Evolutionary conservation across 2,797 vertebrate species (phyloP).

Genomic region (Orientallactaga sibirica): DNA sequence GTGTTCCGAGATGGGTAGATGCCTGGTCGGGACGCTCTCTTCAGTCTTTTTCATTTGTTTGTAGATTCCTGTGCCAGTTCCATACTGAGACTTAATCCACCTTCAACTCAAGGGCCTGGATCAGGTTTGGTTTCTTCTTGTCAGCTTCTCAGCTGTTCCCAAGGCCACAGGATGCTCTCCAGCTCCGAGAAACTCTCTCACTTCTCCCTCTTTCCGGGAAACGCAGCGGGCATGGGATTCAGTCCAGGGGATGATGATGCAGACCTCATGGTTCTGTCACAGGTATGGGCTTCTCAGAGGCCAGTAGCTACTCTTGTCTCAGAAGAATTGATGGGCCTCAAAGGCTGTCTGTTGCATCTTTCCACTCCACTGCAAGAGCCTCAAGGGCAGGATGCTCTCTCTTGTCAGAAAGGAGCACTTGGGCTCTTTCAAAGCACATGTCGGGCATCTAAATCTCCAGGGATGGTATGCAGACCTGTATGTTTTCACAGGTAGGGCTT

Average conservation of each 20-base stretch:
- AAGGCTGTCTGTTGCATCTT: neutral
- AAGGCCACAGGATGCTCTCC: neutral
- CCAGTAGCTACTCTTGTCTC: accelerated
- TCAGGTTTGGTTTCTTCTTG: neutral
- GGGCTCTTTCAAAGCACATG: too few relatives aligned
- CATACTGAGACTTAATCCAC: neutral
- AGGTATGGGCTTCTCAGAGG: neutral
- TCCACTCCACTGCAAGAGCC: too few relatives aligned
- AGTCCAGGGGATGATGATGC: neutral
- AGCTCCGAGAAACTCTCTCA: too few relatives aligned
- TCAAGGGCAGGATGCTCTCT: too few relatives aligned
- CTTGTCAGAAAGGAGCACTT: too few relatives aligned
- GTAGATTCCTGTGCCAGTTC: neutral
- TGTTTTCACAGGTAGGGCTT: too few relatives aligned
- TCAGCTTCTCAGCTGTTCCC: neutral
- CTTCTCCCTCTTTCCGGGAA: neutral
- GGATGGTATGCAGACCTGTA: too few relatives aligned
- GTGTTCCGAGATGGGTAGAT: accelerated
- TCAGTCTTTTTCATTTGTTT: too few relatives aligned
- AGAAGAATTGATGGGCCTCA: neutral
- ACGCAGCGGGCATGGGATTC: neutral
- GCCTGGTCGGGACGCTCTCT: neutral
- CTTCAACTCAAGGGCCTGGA: neutral
- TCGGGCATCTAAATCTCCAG: too few relatives aligned
- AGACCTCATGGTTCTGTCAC: accelerated